These are phyloP conservation scores for Nephila pilipes DNA, from an alignment of 1,140 invertebrate genomes.

Conservation along the genomic window DNA sequence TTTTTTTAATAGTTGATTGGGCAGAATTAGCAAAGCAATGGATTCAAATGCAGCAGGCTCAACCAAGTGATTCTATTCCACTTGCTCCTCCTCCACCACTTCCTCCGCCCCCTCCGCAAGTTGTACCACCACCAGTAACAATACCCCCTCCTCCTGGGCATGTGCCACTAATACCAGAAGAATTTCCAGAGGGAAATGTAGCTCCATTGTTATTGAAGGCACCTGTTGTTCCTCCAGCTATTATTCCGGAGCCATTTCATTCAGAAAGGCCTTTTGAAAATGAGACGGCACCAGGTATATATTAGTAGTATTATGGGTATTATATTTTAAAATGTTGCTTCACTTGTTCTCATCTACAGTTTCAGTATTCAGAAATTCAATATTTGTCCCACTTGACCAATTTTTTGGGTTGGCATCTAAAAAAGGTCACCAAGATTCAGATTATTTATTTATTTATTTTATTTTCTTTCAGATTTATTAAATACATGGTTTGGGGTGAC, in stretches of 20 bases:
- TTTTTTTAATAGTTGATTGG: conserved; percentile 90
- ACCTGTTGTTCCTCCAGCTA: not conserved
- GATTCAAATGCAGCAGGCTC: conserved; percentile 93
- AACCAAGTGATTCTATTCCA: conserved; percentile 25
- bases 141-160: conserved; percentile 4
- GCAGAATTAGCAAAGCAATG: conserved; percentile 97
- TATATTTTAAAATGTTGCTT: too few relatives aligned
- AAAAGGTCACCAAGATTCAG: too few relatives aligned
- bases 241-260: conserved; percentile 51
- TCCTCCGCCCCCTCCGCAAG: conserved; percentile 80
- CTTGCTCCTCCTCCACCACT: conserved; percentile 82
- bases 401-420: too few relatives aligned
- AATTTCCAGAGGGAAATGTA: conserved; percentile 32
- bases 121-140: not conserved
- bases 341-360: too few relatives aligned
- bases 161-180: not conserved
- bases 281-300: conserved; percentile 50
- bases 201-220: conserved; percentile 5
- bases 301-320: too few relatives aligned
- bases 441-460: too few relatives aligned
- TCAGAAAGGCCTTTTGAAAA: conserved; percentile 48
- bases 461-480: too few relatives aligned
- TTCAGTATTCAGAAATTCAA: too few relatives aligned
- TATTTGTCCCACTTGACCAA: too few relatives aligned
- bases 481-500: too few relatives aligned